Evolutionary conservation across 2,797 vertebrate genomes (phyloP).

Genomic region (Rhincodon typus): DNA sequence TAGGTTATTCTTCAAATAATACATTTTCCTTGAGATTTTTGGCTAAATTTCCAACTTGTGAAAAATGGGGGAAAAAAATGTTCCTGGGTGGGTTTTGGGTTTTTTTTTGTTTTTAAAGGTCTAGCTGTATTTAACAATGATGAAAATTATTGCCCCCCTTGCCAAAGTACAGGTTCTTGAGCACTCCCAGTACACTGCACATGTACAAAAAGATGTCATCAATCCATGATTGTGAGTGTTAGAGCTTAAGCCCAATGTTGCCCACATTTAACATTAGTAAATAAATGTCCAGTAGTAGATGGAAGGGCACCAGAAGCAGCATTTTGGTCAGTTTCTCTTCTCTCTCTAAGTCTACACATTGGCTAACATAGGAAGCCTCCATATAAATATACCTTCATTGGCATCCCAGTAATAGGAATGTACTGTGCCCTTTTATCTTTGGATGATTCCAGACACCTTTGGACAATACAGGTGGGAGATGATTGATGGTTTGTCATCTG

Average conservation of each 20-base stretch:
- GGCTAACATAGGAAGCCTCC: background rate
- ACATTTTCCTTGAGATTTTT: background rate
- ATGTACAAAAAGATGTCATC: background rate
- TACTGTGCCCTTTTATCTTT: background rate
- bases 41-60: background rate
- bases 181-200: background rate
- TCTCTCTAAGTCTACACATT: background rate
- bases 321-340: background rate
- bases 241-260: background rate
- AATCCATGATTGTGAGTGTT: background rate
- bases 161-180: background rate
- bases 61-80: background rate
- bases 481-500: background rate
- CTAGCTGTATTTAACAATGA: background rate
- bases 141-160: background rate
- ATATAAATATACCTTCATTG: background rate
- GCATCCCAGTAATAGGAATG: background rate
- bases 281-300: background rate
- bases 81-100: background rate
- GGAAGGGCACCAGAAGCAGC: background rate
- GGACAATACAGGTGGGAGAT: no score
- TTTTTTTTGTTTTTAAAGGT: no score
- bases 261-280: background rate
- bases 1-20: background rate
- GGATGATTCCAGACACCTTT: background rate